phyloP scores from a whole-genome alignment of 2,888 invertebrate species.

The Callyntrura guangdongensis region DNA sequence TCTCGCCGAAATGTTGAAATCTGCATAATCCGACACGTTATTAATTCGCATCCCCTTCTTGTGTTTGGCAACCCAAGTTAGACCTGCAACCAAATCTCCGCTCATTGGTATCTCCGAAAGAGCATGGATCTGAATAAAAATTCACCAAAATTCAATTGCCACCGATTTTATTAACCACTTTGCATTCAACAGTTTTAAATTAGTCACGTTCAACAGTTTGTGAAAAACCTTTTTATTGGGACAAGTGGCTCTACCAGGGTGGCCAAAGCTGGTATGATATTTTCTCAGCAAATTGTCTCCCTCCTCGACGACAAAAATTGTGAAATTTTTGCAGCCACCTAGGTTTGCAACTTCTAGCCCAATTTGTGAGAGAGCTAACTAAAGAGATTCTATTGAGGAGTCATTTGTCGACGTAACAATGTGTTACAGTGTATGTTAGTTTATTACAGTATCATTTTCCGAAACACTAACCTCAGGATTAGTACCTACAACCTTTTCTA shows the following conservation, averaged over 20 bases:
- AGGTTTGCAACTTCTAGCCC: slow-evolving; percentile 53
- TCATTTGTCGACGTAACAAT: slow-evolving; percentile 21
- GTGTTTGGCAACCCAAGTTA: slow-evolving; percentile 54
- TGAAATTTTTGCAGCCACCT: slow-evolving; percentile 53
- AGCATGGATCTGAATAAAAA: slow-evolving; percentile 13
- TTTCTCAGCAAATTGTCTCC: slow-evolving; percentile 53
- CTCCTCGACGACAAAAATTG: slow-evolving; percentile 56
- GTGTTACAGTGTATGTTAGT: background rate
- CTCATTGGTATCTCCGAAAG: slow-evolving; percentile 41
- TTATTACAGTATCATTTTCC: background rate
- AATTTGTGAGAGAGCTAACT: slow-evolving; percentile 71
- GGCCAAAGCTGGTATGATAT: slow-evolving; percentile 39
- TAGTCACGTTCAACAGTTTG: no score
- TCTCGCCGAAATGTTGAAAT: slow-evolving; percentile 24
- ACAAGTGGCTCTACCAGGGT: slow-evolving; percentile 38
- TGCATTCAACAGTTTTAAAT: no score
- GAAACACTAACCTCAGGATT: slow-evolving; percentile 29
- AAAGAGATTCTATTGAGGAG: slow-evolving; percentile 62
- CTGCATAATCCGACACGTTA: slow-evolving; percentile 11
- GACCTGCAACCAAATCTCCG: background rate
- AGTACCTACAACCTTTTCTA: slow-evolving; percentile 44
- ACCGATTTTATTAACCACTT: no score
- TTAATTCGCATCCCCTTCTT: slow-evolving; percentile 57
- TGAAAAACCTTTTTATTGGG: slow-evolving; percentile 38
- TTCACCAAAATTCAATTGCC: background rate